Evolutionary conservation across 2,888 invertebrate genomes (phyloP), one percentile per base, ranked within the genome.

Genomic region (Theretra japonica): DNA sequence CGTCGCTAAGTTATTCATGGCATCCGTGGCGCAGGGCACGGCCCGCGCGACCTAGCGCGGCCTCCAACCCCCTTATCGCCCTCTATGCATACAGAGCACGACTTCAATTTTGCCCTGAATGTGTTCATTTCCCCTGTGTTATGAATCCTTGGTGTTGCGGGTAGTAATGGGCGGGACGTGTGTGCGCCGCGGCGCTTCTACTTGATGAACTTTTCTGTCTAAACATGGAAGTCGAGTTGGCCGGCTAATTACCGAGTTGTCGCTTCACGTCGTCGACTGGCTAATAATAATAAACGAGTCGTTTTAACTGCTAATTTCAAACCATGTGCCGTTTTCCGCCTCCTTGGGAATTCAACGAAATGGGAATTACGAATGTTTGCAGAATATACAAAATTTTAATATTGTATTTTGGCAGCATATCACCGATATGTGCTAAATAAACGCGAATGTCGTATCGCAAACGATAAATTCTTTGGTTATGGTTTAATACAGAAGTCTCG

Each of bases 1-100:
- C 78, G 74, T 73, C 77, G 77, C 81, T 90, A 82, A 90, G 75
- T 89, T 91, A 92, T 91, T 90, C 89, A 91, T 89, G 86, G 80
- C 83, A 83, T 83, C 82, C 80, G 83, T 79, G 83, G 80, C 80
- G 82, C 79, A 83, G 80, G 74, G 73, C 77, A 73, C 81, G 72
- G 75, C 77, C 77, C 75, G 77, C 75, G 74, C 77, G 77, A 77
- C 78, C 80, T 75, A 62, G 59, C 78, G 71, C 71, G 69, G 74
- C 74, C 76, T 78, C 82, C 76, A 83, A 81, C 81, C 82, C 85
- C 84, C 85, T 84, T 86, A 85, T 86, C 83, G 77, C 83, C 82
- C 84, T 82, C 82, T 86, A 80, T 83, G 84, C 86, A 87, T 82
- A 87, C 86, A 81, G 84, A 85, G 83, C 86, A 86, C 86, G 85